Evolutionary conservation across 2,888 invertebrate species (phyloP).

Genomic region (Argyra leucocephala): DNA sequence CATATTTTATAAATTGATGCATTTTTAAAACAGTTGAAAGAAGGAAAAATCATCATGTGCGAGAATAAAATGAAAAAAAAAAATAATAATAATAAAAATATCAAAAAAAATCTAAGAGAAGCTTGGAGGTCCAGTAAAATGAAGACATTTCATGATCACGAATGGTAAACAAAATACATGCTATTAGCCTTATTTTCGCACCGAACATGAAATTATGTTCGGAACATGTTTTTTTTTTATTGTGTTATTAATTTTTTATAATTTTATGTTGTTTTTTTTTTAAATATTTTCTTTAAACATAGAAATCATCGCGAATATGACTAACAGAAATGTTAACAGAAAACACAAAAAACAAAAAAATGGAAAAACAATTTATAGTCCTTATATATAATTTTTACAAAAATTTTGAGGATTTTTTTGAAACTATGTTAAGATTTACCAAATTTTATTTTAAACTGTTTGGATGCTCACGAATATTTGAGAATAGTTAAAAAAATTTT

Average conservation of each 20-base stretch:
- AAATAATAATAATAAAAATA: not conserved
- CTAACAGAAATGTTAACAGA: not conserved
- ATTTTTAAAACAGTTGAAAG: not conserved
- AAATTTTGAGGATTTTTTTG: too few species aligned
- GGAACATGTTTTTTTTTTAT: not conserved
- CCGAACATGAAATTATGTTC: slow-evolving; percentile 18
- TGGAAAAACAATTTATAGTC: not conserved
- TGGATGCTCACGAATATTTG: too few species aligned
- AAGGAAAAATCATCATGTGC: slow-evolving; percentile 3
- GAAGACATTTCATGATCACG: slow-evolving; percentile 40
- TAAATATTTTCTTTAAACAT: not conserved
- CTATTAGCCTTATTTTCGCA: slow-evolving; percentile 27
- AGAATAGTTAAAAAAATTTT: too few species aligned
- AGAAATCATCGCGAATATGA: not conserved
- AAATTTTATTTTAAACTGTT: too few species aligned
- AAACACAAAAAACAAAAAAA: not conserved
- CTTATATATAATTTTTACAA: not conserved
- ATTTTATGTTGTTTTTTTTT: not conserved
- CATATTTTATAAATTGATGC: too few species aligned
- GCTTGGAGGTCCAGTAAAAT: slow-evolving; percentile 34
- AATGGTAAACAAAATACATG: slow-evolving; percentile 20
- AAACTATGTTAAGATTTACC: too few species aligned
- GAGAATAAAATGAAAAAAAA: not conserved
- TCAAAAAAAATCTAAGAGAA: not conserved
- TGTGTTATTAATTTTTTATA: slow-evolving; percentile 2